phyloP scores from a whole-genome alignment of 2,888 invertebrate genomes.

The Archaeoteleia sp. region DNA sequence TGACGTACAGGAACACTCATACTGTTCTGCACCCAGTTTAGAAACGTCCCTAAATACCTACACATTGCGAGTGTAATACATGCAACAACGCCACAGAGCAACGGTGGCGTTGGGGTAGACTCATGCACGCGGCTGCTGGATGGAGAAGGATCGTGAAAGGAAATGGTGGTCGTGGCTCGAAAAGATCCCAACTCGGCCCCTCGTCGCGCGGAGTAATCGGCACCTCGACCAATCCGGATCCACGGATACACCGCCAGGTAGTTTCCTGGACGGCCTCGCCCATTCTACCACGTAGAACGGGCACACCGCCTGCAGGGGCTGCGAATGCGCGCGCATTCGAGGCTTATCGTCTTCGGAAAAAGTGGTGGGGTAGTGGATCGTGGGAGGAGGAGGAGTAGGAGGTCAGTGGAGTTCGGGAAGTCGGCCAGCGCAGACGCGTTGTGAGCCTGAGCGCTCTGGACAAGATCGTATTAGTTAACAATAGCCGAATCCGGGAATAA shows the following conservation, averaged over 20 bases:
- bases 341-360: constrained; percentile 65
- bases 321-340: constrained; percentile 72
- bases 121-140: constrained; percentile 38
- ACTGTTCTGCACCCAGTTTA: constrained; percentile 37
- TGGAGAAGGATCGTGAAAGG: constrained; percentile 50
- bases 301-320: constrained; percentile 73
- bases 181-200: constrained; percentile 49
- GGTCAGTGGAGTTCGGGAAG: constrained; percentile 74
- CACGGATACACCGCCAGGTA: constrained; percentile 11
- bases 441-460: constrained; percentile 56
- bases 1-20: constrained; percentile 21
- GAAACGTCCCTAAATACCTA: constrained; percentile 26
- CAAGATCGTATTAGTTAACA: constrained; percentile 31
- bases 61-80: constrained; percentile 25
- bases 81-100: constrained; percentile 25
- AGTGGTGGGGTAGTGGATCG: constrained; percentile 67
- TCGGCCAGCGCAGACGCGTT: constrained; percentile 75
- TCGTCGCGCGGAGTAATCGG: constrained; percentile 43
- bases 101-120: constrained; percentile 16
- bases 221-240: constrained; percentile 35
- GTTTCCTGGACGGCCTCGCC: constrained; percentile 41
- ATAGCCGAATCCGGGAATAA: constrained; percentile 18
- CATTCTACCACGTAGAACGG: constrained; percentile 26
- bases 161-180: constrained; percentile 51
- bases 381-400: constrained; percentile 72